These are phyloP conservation scores for Saccostrea glomerata DNA, from an alignment of 1,140 invertebrate species.

Conservation along the genomic window DNA sequence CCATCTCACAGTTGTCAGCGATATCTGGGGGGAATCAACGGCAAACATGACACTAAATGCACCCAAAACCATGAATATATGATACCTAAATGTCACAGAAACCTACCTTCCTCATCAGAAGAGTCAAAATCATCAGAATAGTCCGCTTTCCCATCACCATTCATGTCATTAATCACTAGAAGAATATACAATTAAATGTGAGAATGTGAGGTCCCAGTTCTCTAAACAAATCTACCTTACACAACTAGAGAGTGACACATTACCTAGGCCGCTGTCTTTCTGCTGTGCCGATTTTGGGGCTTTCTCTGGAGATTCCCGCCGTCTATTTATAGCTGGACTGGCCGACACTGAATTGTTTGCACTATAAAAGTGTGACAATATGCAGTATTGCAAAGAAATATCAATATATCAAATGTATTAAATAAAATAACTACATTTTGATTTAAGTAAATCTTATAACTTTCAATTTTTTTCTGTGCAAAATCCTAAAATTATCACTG, in stretches of 20 bases:
- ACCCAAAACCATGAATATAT: no score
- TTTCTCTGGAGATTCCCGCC: constrained; percentile 32
- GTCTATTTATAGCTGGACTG: constrained; percentile 35
- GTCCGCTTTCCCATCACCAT: constrained; percentile 57
- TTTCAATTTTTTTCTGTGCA: no score
- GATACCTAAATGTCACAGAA: background rate
- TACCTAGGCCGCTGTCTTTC: constrained; percentile 55
- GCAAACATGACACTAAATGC: background rate
- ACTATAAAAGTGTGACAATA: background rate
- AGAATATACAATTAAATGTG: background rate
- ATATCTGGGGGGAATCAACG: background rate
- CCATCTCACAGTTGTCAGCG: constrained; percentile 8
- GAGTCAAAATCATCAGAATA: constrained; percentile 77
- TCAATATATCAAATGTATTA: background rate
- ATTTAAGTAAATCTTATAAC: no score
- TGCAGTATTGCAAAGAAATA: background rate
- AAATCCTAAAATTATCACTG: no score
- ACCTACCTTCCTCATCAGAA: constrained; percentile 60
- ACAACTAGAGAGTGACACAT: background rate
- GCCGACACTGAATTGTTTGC: constrained; percentile 42
- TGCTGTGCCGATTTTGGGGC: constrained; percentile 34
- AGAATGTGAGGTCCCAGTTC: background rate
- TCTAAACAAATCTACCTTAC: background rate
- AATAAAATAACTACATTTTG: no score
- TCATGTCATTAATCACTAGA: constrained; percentile 20